A percentile compares a stretch with the other conserved stretches of the same genome.
phyloP scores from a whole-genome alignment of 2,888 invertebrate species.

The Microctonus hyperodae region DNA sequence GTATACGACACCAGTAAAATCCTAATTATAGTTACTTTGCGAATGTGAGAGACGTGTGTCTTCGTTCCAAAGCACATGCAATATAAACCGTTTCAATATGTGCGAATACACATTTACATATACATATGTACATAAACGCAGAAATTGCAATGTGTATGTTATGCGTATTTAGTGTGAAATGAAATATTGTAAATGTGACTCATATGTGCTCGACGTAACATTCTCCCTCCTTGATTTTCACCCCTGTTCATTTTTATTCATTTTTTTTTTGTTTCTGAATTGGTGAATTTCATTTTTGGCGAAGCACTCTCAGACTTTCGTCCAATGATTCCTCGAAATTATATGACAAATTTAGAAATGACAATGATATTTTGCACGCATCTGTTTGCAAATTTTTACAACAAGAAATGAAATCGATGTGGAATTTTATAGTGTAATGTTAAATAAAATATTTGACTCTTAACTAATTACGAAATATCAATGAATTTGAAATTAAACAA shows the following conservation, averaged over 20 bases:
- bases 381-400: too few relatives aligned
- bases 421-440: too few relatives aligned
- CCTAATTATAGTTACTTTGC: conserved; percentile 11
- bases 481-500: too few relatives aligned
- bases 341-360: not conserved
- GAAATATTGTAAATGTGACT: not conserved
- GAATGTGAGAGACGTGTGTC: conserved; percentile 5
- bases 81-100: not conserved
- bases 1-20: conserved; percentile 7
- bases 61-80: not conserved
- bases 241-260: too few relatives aligned
- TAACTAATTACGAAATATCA: too few relatives aligned
- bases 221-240: too few relatives aligned
- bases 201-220: not conserved
- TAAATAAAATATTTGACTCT: too few relatives aligned
- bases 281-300: conserved; percentile 1
- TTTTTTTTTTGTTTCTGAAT: not conserved
- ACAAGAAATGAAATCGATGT: too few relatives aligned
- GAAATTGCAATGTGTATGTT: not conserved
- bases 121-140: not conserved
- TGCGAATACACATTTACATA: too few relatives aligned
- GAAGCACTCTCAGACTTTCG: not conserved
- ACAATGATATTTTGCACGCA: not conserved
- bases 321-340: not conserved
- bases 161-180: not conserved